Percentiles rank a stretch among this genome's conserved stretches.
Conservation (phyloP, 2,888 invertebrate genomes). For the Nasonovia ribisnigri region DNA sequence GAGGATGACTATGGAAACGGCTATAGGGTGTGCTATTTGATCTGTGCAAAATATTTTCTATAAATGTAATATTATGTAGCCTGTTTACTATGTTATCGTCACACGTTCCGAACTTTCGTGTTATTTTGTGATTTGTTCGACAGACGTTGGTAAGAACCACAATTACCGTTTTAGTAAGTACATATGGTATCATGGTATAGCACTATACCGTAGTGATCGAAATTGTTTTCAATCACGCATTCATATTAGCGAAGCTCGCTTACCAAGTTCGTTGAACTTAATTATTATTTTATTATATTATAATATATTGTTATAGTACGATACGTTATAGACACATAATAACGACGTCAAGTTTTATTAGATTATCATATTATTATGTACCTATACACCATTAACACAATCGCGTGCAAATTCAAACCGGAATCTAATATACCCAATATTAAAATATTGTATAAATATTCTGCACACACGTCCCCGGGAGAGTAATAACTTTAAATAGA, state of each 20-base stretch:
- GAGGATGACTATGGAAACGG: too few relatives aligned
- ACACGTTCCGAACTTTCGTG: not conserved
- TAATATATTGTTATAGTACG: not conserved
- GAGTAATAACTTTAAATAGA: not conserved
- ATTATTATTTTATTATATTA: not conserved
- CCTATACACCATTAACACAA: not conserved
- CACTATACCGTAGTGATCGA: not conserved
- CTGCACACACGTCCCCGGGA: not conserved
- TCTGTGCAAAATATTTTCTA: too few relatives aligned
- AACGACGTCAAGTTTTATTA: slow-evolving; percentile 27
- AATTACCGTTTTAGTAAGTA: not conserved
- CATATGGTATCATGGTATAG: not conserved
- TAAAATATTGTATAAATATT: not conserved
- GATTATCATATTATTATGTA: not conserved
- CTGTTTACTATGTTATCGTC: not conserved
- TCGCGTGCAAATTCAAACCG: slow-evolving; percentile 23
- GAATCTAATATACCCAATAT: not conserved
- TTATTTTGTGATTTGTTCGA: not conserved
- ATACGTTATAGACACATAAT: not conserved
- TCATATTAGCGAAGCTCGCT: not conserved
- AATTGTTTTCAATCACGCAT: not conserved
- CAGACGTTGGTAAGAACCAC: not conserved
- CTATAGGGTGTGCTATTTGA: too few relatives aligned
- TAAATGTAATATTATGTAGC: too few relatives aligned
- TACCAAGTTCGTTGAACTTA: slow-evolving; percentile 34